Base-by-base conservation (phyloP, 2,113 vertebrate species). In the Dicaeum eximium region DNA sequence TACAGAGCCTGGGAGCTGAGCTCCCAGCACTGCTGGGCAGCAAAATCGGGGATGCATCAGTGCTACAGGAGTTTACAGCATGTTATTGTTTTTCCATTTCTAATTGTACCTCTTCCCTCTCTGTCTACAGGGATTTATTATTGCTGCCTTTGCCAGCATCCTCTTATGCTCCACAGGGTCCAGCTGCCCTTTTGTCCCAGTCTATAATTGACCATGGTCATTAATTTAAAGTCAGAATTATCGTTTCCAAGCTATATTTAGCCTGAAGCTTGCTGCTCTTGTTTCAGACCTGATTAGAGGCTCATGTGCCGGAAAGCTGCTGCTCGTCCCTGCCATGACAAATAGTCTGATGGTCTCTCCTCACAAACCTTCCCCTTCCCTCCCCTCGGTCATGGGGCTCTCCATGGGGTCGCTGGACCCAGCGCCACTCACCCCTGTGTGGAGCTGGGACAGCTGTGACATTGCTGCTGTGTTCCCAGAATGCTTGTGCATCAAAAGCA, bases 121-220 rank as follows among this genome's bases (percentile, higher is more conserved):
- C 86, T 94, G 95, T 92, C 96, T 40, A 1, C 75, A 71, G 88
- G 86, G 77, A 96, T 97, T 97, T 93, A 96, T 97, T 96, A 93
- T 82, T 10, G 25, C 86, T 94, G 80, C 77, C 47, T 95, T 80
- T 93, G 95, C 94, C 94, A 96, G 80, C 74, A 92, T 92, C 95
- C 25, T 94, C 83, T 93, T 92, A 91, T 33, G 94, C 95, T 97
- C 84, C 95, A 92, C 56, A 48, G 94, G 72, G 94, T 94, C 88
- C 95, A 97, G 92, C 94, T 97, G 96, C 96, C 95, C 96, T 96
- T 97, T 97, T 90, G 96, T 96, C 94, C 92, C 80, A 78, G 80
- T 80, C 86, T 95, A 12, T 94, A 95, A 96, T 92, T 92, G 94
- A 92, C 91, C 69, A 78, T 92, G 5, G 9, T 86, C 88, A 78